Evolutionary conservation across 37 sponge, comb jelly and placozoan species (phyloP), one percentile per base, ranked within the genome.

Genomic region (Diacarnus erythraeanus): DNA sequence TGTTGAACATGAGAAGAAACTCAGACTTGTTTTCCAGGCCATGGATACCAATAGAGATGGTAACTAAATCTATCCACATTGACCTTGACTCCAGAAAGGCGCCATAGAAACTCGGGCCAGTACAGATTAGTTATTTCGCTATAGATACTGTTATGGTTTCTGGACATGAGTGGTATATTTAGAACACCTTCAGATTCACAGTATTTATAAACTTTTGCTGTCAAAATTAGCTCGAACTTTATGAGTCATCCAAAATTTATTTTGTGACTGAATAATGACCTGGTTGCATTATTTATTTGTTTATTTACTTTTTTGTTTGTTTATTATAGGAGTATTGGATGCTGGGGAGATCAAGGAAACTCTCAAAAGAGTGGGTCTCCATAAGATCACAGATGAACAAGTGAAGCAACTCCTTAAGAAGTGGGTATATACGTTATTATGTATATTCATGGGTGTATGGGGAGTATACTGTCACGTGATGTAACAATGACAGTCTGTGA

Each of bases 1-100:
- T 34, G 51, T 58, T 26, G 87, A 87, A 3, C 88, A 94, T 56
- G 94, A 94, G 79, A 75, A 90, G 79, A 86, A 90, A 47, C 75
- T 94, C 6, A 63, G 85, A 78, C 40, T 83, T 18, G 86, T 84
- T 15, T 94, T 94, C 74, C 68, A 87, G 57, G 68, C 73, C 17
- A 30, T 94, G 69, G 94, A 94, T 63, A 63, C 42, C 38, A 93
- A 93, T 57, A 69, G 89, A 57, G 94, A 93, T 77, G 94, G 94
- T 93, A 51, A 57, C n/a, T n/a, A n/a, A n/a, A n/a, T n/a, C n/a
- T n/a, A n/a, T n/a, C n/a, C n/a, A n/a, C n/a, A n/a, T n/a, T n/a
- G n/a, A n/a, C n/a, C n/a, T n/a, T n/a, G n/a, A n/a, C n/a, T n/a
- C n/a, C n/a, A n/a, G n/a, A n/a, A n/a, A n/a, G n/a, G n/a, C n/a